Conservation (phyloP, 2,113 vertebrate species). For the Thymallus thymallus region DNA sequence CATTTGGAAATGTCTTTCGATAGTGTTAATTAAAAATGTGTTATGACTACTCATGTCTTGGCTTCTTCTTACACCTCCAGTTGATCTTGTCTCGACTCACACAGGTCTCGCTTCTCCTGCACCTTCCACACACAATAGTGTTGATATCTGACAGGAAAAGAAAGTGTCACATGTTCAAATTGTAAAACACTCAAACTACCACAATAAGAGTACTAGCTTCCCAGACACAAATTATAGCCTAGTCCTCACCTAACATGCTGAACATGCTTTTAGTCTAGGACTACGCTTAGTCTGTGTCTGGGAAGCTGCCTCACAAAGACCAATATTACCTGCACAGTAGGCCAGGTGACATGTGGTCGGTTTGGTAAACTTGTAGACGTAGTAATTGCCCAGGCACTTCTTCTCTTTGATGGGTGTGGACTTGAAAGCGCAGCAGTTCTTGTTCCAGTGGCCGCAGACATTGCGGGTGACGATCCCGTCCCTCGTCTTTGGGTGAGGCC, state of each 20-base stretch:
- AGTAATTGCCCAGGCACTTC: slow-evolving; percentile 51
- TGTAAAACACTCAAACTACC: not conserved
- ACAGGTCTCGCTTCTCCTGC: slow-evolving; percentile 49
- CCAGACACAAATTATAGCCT: not conserved
- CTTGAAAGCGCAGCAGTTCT: slow-evolving; percentile 47
- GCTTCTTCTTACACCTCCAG: slow-evolving; percentile 47
- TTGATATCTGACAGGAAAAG: slow-evolving; percentile 44
- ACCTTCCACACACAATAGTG: slow-evolving; percentile 53
- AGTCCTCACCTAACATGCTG: not conserved
- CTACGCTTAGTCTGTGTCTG: no score
- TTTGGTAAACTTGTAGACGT: slow-evolving; percentile 45
- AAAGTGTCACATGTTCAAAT: not conserved
- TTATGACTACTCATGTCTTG: not conserved
- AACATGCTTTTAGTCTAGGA: not conserved
- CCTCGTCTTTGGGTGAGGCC: slow-evolving; percentile 38
- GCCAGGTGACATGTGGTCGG: slow-evolving; percentile 31
- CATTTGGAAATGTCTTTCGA: not conserved
- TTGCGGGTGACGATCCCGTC: slow-evolving; percentile 44
- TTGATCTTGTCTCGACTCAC: slow-evolving; percentile 54
- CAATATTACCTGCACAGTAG: slow-evolving; percentile 44
- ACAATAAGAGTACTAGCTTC: no score
- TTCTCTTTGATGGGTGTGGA: slow-evolving; percentile 56
- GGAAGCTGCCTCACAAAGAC: not conserved
- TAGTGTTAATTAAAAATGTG: not conserved
- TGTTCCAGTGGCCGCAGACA: slow-evolving; percentile 51